Percentiles rank a stretch among this genome's conserved stretches.
These are phyloP conservation scores for Leucophora obtusa DNA, from an alignment of 2,888 invertebrate genomes.

Conservation along the genomic window DNA sequence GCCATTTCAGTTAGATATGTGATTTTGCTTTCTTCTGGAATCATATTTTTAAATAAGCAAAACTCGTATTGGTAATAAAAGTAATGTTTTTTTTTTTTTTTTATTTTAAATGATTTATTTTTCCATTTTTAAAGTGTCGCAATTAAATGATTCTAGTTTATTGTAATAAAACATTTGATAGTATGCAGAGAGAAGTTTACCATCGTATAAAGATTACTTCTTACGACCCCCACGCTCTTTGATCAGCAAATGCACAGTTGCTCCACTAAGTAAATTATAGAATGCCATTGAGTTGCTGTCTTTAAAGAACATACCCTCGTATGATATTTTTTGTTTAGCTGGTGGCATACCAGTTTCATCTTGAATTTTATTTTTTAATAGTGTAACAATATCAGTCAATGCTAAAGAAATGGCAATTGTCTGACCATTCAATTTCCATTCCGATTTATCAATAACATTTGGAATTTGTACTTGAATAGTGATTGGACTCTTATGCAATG, in stretches of 20 bases:
- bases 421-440: slow-evolving; percentile 97
- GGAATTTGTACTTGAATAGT: slow-evolving; percentile 91
- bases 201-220: slow-evolving; percentile 83
- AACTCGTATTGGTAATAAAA: no score
- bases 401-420: slow-evolving; percentile 87
- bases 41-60: no score
- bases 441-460: slow-evolving; percentile 90
- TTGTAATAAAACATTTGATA: neutral
- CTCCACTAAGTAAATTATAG: slow-evolving; percentile 94
- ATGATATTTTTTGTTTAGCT: slow-evolving; percentile 97
- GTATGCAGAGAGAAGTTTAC: neutral
- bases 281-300: slow-evolving; percentile 96
- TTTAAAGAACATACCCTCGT: slow-evolving; percentile 98
- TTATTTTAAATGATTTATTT: no score
- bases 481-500: slow-evolving; percentile 87
- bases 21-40: no score
- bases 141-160: slow-evolving; percentile 5
- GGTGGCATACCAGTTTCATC: slow-evolving; percentile 94
- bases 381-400: slow-evolving; percentile 87
- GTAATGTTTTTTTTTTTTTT: no score
- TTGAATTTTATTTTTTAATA: slow-evolving; percentile 91
- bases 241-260: slow-evolving; percentile 91
- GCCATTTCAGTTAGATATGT: no score
- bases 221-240: slow-evolving; percentile 99
- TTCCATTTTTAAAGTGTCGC: neutral